These are phyloP conservation scores for Nothobranchius furzeri DNA, from an alignment of 2,113 vertebrate genomes.

Conservation along the genomic window DNA sequence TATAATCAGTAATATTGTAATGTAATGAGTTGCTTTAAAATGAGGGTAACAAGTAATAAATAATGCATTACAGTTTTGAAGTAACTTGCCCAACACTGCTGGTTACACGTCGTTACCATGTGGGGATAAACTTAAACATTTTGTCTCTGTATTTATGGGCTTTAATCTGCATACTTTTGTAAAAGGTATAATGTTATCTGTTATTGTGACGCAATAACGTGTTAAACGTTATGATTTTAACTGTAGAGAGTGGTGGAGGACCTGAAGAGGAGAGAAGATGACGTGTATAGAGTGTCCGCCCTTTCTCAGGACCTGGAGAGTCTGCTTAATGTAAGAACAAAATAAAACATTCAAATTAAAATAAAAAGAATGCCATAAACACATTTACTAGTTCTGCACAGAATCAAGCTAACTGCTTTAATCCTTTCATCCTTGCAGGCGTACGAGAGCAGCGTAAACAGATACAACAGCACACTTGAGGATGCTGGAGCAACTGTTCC, in stretches of 20 bases:
- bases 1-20: too few relatives aligned
- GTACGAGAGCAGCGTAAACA: constrained; percentile 84
- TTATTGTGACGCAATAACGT: constrained; percentile 5
- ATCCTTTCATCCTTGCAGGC: constrained; percentile 76
- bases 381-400: not conserved
- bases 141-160: not conserved
- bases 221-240: constrained; percentile 9
- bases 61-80: too few relatives aligned
- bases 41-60: too few relatives aligned
- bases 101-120: not conserved
- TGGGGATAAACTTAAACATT: not conserved
- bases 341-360: not conserved
- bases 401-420: not conserved
- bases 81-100: too few relatives aligned
- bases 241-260: constrained; percentile 87
- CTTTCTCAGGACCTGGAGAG: constrained; percentile 86
- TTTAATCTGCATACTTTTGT: too few relatives aligned
- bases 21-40: too few relatives aligned
- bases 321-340: constrained; percentile 81
- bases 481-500: constrained; percentile 55
- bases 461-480: constrained; percentile 86
- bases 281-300: constrained; percentile 78
- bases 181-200: not conserved
- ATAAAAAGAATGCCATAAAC: too few relatives aligned
- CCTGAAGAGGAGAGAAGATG: constrained; percentile 84